Conservation (phyloP, 2,888 invertebrate species). For the Ephialtes manifestator region DNA sequence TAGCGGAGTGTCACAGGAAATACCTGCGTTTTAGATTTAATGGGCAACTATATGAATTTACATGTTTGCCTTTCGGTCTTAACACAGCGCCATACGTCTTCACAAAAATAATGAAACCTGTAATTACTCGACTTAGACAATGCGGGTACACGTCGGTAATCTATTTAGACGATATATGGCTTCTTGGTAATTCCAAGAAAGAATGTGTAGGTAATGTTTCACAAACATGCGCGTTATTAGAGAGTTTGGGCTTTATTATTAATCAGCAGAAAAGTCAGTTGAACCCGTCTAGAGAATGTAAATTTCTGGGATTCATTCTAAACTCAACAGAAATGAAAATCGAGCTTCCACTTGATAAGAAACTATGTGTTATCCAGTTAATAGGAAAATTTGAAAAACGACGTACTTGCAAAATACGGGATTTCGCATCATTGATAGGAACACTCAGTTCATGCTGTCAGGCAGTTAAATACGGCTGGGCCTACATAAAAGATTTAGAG, state of each 20-base stretch:
- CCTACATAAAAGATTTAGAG: too few species aligned
- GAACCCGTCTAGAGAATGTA: constrained; percentile 26
- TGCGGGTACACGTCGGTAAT: constrained; percentile 26
- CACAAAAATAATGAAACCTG: constrained; percentile 31
- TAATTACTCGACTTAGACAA: constrained; percentile 12
- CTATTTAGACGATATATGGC: constrained; percentile 41
- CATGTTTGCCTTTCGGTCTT: constrained; percentile 37
- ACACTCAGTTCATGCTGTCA: too few species aligned
- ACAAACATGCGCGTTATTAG: constrained; percentile 14
- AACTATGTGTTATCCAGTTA: constrained; percentile 13
- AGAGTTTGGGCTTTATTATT: constrained; percentile 35
- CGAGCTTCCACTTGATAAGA: constrained; percentile 50
- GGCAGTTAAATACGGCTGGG: too few species aligned
- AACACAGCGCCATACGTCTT: constrained; percentile 37
- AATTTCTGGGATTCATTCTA: constrained; percentile 55
- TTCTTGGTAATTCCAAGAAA: constrained; percentile 12
- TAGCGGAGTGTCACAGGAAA: constrained; percentile 24
- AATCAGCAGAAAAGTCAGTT: constrained; percentile 27
- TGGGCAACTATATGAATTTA: constrained; percentile 32
- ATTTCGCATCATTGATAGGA: too few species aligned
- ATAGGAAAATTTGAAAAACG: constrained; percentile 26
- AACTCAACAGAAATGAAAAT: constrained; percentile 50
- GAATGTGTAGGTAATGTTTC: constrained; percentile 25
- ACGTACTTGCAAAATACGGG: constrained; percentile 49
- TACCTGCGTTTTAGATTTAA: constrained; percentile 25